A percentile compares a stretch with the other conserved stretches of the same genome.
These are phyloP conservation scores for Pterobdella sp. DNA, from an alignment of 2,888 invertebrate species.

Conservation along the genomic window DNA sequence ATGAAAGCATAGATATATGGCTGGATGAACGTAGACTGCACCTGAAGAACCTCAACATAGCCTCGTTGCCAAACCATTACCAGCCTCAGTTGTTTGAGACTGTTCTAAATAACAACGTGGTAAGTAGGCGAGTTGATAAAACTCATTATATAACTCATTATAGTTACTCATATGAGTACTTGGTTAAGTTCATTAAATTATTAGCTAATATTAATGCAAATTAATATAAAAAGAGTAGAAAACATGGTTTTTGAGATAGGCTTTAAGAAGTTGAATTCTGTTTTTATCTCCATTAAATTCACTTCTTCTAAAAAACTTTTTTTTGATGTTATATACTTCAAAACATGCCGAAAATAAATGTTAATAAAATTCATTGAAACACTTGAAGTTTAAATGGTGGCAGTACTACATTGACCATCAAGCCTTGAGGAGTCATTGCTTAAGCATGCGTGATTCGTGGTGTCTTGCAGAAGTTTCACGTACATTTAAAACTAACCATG, in stretches of 20 bases:
- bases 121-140: background rate
- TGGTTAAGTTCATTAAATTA: no score
- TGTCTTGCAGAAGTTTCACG: background rate
- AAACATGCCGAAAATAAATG: background rate
- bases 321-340: background rate
- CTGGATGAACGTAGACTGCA: conserved; percentile 69
- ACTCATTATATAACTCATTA: no score
- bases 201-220: no score
- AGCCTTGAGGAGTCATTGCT: background rate
- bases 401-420: background rate
- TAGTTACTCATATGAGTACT: no score
- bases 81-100: conserved; percentile 59
- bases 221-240: no score
- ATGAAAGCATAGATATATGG: conserved; percentile 62
- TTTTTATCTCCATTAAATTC: no score
- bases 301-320: no score
- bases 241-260: no score
- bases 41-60: conserved; percentile 61
- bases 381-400: background rate
- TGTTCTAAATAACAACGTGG: background rate
- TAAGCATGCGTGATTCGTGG: background rate
- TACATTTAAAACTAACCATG: background rate
- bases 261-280: no score
- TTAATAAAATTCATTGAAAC: background rate
- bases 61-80: conserved; percentile 67